Evolutionary conservation across 2,113 vertebrate genomes (phyloP), one percentile per base, ranked within the genome.

Genomic region (Cyanoramphus novaezelandiae): DNA sequence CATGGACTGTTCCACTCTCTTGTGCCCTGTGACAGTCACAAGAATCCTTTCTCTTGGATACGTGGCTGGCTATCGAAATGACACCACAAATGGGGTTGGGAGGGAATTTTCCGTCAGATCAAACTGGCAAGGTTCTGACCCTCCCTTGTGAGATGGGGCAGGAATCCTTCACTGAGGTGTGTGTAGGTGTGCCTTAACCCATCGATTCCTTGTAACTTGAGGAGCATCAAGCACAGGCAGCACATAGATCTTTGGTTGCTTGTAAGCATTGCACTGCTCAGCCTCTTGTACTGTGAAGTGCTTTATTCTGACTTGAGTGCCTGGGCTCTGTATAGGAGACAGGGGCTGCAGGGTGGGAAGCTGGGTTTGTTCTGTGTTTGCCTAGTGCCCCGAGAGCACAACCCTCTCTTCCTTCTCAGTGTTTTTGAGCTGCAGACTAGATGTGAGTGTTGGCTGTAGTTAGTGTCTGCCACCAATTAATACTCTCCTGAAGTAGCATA

Each of bases 71-170:
- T 29, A 27, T 44, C 44, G 37, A 29, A 2, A 23, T n/a, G 33
- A 59, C 33, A 14, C 55, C 33, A 21, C 33, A 59, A 59, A 59
- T 23, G 65, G 81, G 83, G 14, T 67, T 47, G 70, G 87, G 81
- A 63, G 59, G 93, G 91, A 85, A 95, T 92, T 96, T 95, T 93
- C 91, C 87, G 87, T 62, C 84, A 37, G 57, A 55, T 92, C 62
- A 29, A 63, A 67, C 44, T 90, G 95, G 91, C 94, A 86, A 46
- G 68, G 46, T 92, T 68, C 71, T 79, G 70, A 59, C 78, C 29
- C 7, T 2, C 3, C 44, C 65, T 39, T 83, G 91, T 92, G 70
- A 31, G 81, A 91, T 0, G 8, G 86, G 53, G 6, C 50, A 17
- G 52, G 67, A 80, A 76, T 95, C 63, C 89, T 41, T 50, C 81